Base-by-base conservation (phyloP, 2,888 invertebrate species). In the Plebejus melissa region DNA sequence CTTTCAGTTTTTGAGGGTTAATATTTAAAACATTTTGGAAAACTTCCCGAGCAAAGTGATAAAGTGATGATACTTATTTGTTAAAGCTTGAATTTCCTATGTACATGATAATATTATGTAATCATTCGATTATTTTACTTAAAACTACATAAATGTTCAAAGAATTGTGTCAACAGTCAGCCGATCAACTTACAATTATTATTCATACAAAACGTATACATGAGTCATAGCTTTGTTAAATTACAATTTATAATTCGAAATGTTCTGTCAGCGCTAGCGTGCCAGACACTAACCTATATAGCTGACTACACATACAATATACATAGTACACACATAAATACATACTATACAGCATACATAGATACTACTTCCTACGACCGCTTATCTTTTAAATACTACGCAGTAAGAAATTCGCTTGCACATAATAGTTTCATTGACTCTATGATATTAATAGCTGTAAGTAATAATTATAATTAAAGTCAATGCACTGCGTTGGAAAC, bases 301-400 rank as follows among this genome's bases (percentile, higher is more conserved):
- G 32, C 32, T 32, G 11, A 46, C 28, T 60, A 28, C 28, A 32
- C 60, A 28, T 32, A 57, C 28, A 70, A 32, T 6, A 60, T 60
- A 60, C 6, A 41, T 41, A 41, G 32, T 32, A 32, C 32, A 32
- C 2, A 32, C 32, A 32, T 32, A 32, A 1, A 32, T 46, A 69
- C 78, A 79, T 82, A 83, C 83, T 81, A 81, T 79, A 69, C 22
- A 22, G 22, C 22, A 22, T 22, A 22, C 74, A 77, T 5, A 28
- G 4, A 76, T 76, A 76, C 76, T 79, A 81, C 82, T 85, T 86
- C 85, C 84, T 86, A 86, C 86, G 82, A 88, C 87, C 88, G 87
- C 86, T 91, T 91, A 92, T 91, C 90, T 83, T 46, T 65, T 79
- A 79, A 79, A 80, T 85, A 89, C 85, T 91, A 85, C 90, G 90